Evolutionary conservation across 2,888 invertebrate species (phyloP).

Genomic region (Drosophila emarginata): DNA sequence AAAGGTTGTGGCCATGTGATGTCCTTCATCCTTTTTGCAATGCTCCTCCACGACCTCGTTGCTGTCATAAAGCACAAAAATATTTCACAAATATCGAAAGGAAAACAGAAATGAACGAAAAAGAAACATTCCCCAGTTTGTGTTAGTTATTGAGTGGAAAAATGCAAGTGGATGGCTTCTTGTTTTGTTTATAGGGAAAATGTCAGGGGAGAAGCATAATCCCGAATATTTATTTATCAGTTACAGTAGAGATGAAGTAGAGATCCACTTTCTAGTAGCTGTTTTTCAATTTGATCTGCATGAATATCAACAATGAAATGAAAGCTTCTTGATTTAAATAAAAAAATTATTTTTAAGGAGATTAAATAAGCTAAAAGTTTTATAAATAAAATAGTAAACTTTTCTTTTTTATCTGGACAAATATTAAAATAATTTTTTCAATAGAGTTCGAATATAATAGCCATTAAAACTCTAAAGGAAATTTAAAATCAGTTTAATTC

Average conservation of each 20-base stretch:
- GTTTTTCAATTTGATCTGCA: no score
- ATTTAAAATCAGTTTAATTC: no score
- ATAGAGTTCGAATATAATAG: no score
- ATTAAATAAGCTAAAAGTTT: no score
- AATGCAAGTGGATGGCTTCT: conserved; percentile 6
- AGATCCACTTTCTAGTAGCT: no score
- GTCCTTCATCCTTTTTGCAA: conserved; percentile 30
- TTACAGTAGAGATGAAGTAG: background rate
- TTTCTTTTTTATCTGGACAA: no score
- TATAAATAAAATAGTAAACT: no score
- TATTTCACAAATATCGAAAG: conserved; percentile 31
- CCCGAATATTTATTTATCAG: background rate
- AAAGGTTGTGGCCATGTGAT: conserved; percentile 50
- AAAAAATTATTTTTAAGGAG: no score
- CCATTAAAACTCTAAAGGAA: no score
- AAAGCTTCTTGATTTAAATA: no score
- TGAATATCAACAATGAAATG: no score
- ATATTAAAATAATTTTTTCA: no score
- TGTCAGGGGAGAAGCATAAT: background rate
- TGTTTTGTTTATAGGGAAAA: conserved; percentile 6
- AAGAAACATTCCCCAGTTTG: conserved; percentile 7
- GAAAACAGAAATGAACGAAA: background rate
- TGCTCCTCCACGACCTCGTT: conserved; percentile 24
- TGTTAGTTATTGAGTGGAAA: conserved; percentile 15
- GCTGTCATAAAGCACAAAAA: conserved; percentile 49